Base-by-base conservation (phyloP, 1,140 invertebrate genomes). In the Euglossa dilemma region DNA sequence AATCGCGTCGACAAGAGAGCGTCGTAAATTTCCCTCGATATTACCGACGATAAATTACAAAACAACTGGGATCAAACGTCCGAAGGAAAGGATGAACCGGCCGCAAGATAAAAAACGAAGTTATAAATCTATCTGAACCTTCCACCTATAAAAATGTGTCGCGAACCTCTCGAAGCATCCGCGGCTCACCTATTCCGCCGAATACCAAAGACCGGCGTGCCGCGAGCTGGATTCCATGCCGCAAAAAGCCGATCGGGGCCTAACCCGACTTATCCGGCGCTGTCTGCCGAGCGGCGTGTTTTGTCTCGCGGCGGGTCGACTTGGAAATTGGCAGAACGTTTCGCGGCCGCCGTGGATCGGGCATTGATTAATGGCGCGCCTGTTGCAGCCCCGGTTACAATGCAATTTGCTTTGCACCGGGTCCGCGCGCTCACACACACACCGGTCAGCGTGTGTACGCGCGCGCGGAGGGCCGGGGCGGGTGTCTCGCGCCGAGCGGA, bases 301-400 rank as follows among this genome's bases (percentile, higher is more conserved):
- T 86, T 86, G 73, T 73, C 57, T 56, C 54, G 50, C 59, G 71
- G 69, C 47, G 43, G 70, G 25, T 72, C 47, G 36, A 91, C 89
- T 92, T 91, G 89, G 89, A 93, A 93, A 93, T 92, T 93, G 92
- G 91, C 92, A 92, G 93, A 92, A 80, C 86, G 88, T 89, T 92
- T 89, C 86, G 86, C 86, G 87, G 69, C 84, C 75, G 36, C 89
- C 87, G 86, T 94, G 92, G 92, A 93, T 87, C 87, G 89, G 90
- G 91, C 93, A 92, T 94, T 94, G 94, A 94, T 94, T 94, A 94
- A 94, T 94, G 93, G 92, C 93, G 92, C 93, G 94, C 93, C 93
- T 94, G 94, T 94, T 94, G 93, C 94, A 93, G 93, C 88, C 86
- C 86, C 82, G 85, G 92, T 94, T 94, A 94, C 94, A 94, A 94